These are phyloP conservation scores for Xestia sexstrigata DNA, from an alignment of 2,888 invertebrate genomes.

Conservation along the genomic window DNA sequence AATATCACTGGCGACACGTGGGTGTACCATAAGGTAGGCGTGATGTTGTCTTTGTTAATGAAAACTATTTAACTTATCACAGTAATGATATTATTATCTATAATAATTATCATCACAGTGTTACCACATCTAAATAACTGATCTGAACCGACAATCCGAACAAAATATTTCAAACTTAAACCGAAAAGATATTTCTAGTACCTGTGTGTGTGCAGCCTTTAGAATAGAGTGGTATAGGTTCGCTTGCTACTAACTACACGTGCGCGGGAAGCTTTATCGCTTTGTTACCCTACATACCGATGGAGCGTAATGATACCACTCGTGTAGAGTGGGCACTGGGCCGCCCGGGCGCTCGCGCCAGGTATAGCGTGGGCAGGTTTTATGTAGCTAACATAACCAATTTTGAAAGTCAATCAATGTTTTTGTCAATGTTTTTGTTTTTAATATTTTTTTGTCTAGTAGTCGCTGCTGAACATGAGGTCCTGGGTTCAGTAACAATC, in stretches of 20 bases:
- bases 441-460: neutral
- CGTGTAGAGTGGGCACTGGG: neutral
- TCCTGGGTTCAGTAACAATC: neutral
- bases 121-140: neutral
- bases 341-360: neutral
- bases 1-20: neutral
- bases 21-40: neutral
- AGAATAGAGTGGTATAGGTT: neutral
- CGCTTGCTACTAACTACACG: neutral
- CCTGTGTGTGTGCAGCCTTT: neutral
- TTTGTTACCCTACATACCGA: constrained; percentile 6
- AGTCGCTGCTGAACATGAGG: neutral
- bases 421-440: neutral
- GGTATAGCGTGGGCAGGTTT: too few species aligned
- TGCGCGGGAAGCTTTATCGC: constrained; percentile 17
- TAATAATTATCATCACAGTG: neutral
- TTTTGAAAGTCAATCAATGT: neutral
- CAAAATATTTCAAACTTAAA: neutral
- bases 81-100: neutral
- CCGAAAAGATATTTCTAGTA: neutral
- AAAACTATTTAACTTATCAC: neutral
- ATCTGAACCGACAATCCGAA: neutral
- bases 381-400: neutral
- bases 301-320: constrained; percentile 27
- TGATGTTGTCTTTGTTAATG: neutral